These are phyloP conservation scores for Agrenia bidenticulata DNA, from an alignment of 2,888 invertebrate species.

Conservation along the genomic window DNA sequence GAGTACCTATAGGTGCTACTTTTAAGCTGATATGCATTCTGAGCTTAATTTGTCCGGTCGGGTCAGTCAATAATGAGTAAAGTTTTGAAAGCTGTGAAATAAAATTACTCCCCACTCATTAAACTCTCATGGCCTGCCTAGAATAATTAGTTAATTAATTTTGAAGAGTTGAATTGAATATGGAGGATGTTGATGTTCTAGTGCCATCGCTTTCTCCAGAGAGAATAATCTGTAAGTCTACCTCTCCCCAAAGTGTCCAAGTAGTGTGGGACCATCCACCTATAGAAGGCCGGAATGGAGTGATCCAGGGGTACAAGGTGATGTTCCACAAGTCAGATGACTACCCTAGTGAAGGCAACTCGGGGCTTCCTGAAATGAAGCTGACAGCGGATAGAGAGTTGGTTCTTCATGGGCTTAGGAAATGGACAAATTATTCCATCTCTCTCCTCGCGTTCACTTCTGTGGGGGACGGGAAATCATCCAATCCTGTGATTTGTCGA, in stretches of 20 bases:
- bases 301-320: constrained; percentile 67
- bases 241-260: constrained; percentile 72
- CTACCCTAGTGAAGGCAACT: constrained; percentile 9
- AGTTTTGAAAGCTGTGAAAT: no score
- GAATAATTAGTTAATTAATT: no score
- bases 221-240: constrained; percentile 66
- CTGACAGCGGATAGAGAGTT: constrained; percentile 70
- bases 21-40: no score
- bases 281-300: constrained; percentile 56
- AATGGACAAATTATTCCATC: constrained; percentile 75
- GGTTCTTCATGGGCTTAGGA: constrained; percentile 65
- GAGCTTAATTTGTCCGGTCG: no score
- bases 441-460: constrained; percentile 85
- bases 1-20: no score
- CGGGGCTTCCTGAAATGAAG: constrained; percentile 59
- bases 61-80: no score
- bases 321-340: constrained; percentile 29
- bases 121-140: no score
- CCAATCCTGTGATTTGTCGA: constrained; percentile 60
- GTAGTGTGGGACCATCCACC: constrained; percentile 71
- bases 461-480: constrained; percentile 75
- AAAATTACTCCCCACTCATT: no score
- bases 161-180: no score
- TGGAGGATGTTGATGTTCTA: constrained; percentile 54
- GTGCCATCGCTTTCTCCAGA: constrained; percentile 71